These are phyloP conservation scores for Trypoxylus dichotomus DNA, from an alignment of 1,140 invertebrate species.

Conservation along the genomic window DNA sequence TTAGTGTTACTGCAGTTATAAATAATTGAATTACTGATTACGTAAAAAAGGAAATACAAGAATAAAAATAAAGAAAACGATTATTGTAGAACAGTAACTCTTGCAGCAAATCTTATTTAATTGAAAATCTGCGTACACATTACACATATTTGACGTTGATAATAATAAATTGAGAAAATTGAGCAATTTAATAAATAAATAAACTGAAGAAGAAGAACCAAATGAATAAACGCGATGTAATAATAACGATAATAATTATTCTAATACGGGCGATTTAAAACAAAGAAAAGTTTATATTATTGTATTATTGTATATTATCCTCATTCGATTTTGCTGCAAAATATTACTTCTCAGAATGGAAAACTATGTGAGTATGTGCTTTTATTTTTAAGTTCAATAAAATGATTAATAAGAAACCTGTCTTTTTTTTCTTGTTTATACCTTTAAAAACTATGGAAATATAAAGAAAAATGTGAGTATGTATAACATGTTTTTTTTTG, in stretches of 20 bases:
- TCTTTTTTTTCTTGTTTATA: not conserved
- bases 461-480: no score
- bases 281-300: not conserved
- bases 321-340: constrained; percentile 34
- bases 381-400: constrained; percentile 47
- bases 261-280: not conserved
- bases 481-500: no score
- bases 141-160: no score
- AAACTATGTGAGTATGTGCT: constrained; percentile 44
- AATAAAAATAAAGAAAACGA: not conserved
- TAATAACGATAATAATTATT: constrained; percentile 36
- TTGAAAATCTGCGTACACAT: not conserved
- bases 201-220: not conserved
- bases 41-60: not conserved
- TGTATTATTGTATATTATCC: not conserved
- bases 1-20: not conserved
- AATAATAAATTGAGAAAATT: not conserved
- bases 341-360: constrained; percentile 35
- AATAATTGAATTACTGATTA: not conserved
- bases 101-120: not conserved
- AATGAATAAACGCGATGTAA: constrained; percentile 28
- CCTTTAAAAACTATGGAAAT: not conserved
- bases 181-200: not conserved
- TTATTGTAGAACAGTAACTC: not conserved
- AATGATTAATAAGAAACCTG: constrained; percentile 34